Conservation (phyloP, 2,113 vertebrate genomes). For the Athene noctua region DNA sequence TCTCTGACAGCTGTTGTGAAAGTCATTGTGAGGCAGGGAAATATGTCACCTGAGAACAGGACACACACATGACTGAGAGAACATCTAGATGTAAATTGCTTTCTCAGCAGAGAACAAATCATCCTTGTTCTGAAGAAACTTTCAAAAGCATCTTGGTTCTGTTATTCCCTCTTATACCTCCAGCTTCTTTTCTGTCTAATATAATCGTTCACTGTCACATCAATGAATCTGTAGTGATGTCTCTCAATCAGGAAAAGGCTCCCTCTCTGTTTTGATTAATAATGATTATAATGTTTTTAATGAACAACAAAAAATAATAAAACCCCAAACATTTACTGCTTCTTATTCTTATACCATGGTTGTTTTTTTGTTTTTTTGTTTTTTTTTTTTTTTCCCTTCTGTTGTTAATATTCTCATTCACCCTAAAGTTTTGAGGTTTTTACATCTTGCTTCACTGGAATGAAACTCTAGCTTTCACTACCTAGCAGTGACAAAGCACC, state of each 20-base stretch:
- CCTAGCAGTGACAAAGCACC: background rate
- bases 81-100: background rate
- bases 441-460: background rate
- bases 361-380: background rate
- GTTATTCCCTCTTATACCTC: background rate
- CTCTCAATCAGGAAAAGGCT: background rate
- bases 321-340: background rate
- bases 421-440: background rate
- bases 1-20: background rate
- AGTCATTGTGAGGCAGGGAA: background rate
- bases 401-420: background rate
- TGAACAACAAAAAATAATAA: background rate
- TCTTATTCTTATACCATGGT: background rate
- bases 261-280: background rate
- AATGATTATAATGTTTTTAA: background rate
- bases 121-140: background rate
- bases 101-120: background rate
- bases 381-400: background rate
- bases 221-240: background rate
- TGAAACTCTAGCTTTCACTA: background rate
- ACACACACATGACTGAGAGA: background rate
- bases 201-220: background rate
- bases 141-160: background rate
- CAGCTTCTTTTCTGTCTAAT: background rate
- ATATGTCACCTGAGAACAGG: background rate